These are phyloP conservation scores for Sebastes vulpes DNA, from an alignment of 2,797 vertebrate genomes.

Conservation along the genomic window DNA sequence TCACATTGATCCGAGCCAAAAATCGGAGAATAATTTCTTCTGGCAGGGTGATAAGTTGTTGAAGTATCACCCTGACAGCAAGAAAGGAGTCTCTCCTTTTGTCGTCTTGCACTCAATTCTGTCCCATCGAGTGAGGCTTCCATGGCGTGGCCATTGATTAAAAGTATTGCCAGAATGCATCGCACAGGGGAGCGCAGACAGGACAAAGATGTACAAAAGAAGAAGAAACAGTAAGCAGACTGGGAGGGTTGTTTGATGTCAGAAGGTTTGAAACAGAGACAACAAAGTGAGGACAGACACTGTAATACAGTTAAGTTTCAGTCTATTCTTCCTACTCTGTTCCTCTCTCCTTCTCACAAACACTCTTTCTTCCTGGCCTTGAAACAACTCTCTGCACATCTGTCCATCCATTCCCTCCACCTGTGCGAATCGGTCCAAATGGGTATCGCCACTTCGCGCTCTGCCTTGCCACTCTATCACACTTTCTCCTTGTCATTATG, in stretches of 20 bases:
- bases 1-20: constrained; percentile 37
- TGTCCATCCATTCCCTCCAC: constrained; percentile 4
- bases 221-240: not conserved
- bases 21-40: constrained; percentile 36
- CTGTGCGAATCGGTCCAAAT: constrained; percentile 1
- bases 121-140: constrained; percentile 25
- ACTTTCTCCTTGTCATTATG: constrained; percentile 30
- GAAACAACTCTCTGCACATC: not conserved
- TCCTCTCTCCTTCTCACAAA: not conserved
- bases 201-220: not conserved
- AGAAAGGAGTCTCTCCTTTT: constrained; percentile 34
- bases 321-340: not conserved
- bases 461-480: constrained; percentile 16
- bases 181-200: not conserved
- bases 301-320: not conserved
- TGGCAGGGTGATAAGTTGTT: constrained; percentile 43
- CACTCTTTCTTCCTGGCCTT: not conserved
- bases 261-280: not conserved
- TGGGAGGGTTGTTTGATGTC: constrained; percentile 1
- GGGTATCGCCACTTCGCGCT: constrained; percentile 9
- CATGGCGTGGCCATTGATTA: constrained; percentile 21
- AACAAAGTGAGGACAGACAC: not conserved
- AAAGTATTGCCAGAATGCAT: constrained; percentile 17
- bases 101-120: constrained; percentile 16
- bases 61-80: constrained; percentile 37